These are phyloP conservation scores for Halocynthia roretzi DNA, from an alignment of 23 tunicate species.

Conservation along the genomic window DNA sequence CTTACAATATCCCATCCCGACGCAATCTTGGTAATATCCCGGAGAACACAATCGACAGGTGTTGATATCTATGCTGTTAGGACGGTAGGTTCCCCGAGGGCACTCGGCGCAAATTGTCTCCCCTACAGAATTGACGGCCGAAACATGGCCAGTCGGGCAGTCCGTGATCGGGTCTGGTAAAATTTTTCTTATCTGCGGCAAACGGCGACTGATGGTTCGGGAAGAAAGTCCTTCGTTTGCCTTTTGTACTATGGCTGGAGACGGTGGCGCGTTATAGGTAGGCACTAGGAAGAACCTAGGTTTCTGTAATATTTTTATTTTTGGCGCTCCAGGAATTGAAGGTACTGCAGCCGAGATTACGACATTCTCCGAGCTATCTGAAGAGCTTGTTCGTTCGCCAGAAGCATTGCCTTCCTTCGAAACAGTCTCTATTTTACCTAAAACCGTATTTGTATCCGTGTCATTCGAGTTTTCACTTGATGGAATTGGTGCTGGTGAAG, in stretches of 20 bases:
- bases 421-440: not conserved
- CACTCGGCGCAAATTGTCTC: not conserved
- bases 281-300: constrained; percentile 3
- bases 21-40: constrained; percentile 17
- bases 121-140: not conserved
- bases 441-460: no score
- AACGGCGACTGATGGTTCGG: not conserved
- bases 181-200: not conserved
- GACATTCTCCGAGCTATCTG: no score
- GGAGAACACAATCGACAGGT: constrained; percentile 16
- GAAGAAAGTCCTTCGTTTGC: not conserved
- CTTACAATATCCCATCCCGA: constrained; percentile 6
- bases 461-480: no score
- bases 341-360: not conserved
- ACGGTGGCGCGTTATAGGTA: not conserved
- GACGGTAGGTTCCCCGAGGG: constrained; percentile 11
- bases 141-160: constrained; percentile 11
- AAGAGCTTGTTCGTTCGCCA: not conserved
- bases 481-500: no score
- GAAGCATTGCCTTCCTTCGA: not conserved
- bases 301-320: not conserved
- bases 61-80: not conserved
- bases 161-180: not conserved
- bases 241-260: not conserved
- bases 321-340: not conserved